phyloP scores from a whole-genome alignment of 2,888 invertebrate genomes.

The Hypena proboscidalis region DNA sequence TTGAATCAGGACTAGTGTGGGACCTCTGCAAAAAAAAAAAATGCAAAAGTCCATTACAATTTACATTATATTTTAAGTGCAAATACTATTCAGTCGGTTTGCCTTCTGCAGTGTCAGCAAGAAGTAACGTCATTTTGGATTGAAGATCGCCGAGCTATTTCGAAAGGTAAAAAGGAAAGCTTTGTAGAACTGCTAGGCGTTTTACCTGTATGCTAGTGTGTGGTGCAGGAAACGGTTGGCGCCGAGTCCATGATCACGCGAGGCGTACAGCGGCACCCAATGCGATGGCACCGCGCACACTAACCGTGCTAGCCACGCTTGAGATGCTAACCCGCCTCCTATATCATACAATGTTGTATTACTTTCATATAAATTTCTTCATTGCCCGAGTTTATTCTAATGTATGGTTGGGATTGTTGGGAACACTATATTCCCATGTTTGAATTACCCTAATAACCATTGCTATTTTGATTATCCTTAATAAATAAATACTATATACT shows the following conservation, averaged over 20 bases:
- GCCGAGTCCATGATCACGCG: slow-evolving; percentile 94
- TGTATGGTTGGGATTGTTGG: too few species aligned
- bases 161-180: too few species aligned
- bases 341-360: slow-evolving; percentile 29
- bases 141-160: too few species aligned
- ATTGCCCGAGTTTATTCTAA: too few species aligned
- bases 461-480: too few species aligned
- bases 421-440: too few species aligned
- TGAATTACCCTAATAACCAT: too few species aligned
- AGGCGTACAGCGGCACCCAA: slow-evolving; percentile 94
- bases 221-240: slow-evolving; percentile 95
- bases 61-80: background rate
- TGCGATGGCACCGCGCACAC: slow-evolving; percentile 90
- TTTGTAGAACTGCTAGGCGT: background rate
- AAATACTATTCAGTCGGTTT: too few species aligned
- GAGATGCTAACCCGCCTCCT: slow-evolving; percentile 83
- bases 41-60: background rate
- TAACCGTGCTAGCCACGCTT: slow-evolving; percentile 86
- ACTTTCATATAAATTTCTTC: too few species aligned
- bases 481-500: too few species aligned
- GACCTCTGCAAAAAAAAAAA: slow-evolving; percentile 77
- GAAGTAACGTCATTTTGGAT: too few species aligned
- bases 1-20: slow-evolving; percentile 87
- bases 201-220: slow-evolving; percentile 89
- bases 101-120: too few species aligned